These are phyloP conservation scores for Brachyistius frenatus DNA, from an alignment of 2,113 vertebrate species.

Conservation along the genomic window DNA sequence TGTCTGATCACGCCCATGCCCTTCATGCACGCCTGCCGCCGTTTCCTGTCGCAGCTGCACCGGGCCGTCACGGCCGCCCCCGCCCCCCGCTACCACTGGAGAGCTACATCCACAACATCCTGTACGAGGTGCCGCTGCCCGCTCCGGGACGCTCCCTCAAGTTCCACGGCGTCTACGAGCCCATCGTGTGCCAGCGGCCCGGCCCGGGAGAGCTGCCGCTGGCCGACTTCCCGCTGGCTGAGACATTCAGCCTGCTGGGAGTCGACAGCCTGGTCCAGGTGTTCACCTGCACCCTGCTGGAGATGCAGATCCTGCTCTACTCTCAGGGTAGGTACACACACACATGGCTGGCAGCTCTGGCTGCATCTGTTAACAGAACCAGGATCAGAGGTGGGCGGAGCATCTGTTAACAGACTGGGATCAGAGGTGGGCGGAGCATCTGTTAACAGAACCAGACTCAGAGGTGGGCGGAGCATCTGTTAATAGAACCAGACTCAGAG, in stretches of 20 bases:
- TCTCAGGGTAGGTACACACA: constrained; percentile 87
- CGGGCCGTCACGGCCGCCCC: constrained; percentile 86
- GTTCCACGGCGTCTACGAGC: constrained; percentile 93
- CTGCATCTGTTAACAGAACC: too few relatives aligned
- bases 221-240: constrained; percentile 90
- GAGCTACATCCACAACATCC: constrained; percentile 94
- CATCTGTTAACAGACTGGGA: too few relatives aligned
- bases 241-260: constrained; percentile 89
- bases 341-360: too few relatives aligned
- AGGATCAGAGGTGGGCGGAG: too few relatives aligned
- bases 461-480: too few relatives aligned
- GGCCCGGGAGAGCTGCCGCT: constrained; percentile 89
- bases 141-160: constrained; percentile 91
- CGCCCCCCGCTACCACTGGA: constrained; percentile 92
- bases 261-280: constrained; percentile 93
- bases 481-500: too few relatives aligned
- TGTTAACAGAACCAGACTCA: too few relatives aligned
- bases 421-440: too few relatives aligned
- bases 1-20: constrained; percentile 93
- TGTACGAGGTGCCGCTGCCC: constrained; percentile 93
- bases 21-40: constrained; percentile 93
- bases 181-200: constrained; percentile 93
- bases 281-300: constrained; percentile 93
- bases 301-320: constrained; percentile 96
- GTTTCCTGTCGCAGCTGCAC: constrained; percentile 91